These are phyloP conservation scores for Aurelia sp. DNA, from an alignment of 30 jellyfish, hydroid and myxozoan species.

Conservation along the genomic window DNA sequence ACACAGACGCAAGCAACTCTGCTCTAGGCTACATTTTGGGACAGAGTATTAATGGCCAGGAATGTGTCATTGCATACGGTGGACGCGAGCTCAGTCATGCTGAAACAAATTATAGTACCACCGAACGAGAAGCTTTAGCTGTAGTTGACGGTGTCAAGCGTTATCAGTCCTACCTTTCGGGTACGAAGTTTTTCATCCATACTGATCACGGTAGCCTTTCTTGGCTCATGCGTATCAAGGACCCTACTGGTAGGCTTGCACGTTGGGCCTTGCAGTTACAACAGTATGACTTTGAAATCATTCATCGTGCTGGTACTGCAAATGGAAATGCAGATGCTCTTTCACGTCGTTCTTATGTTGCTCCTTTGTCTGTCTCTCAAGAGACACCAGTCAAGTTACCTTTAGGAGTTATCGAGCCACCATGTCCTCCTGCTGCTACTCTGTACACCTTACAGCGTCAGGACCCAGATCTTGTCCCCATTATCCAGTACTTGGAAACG, in stretches of 20 bases:
- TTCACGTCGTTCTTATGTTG: constrained; percentile 27
- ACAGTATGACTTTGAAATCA: constrained; percentile 47
- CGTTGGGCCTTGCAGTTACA: constrained; percentile 60
- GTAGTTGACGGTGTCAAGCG: constrained; percentile 51
- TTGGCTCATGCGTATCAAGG: constrained; percentile 44
- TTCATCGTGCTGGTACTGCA: constrained; percentile 49
- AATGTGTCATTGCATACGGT: constrained; percentile 43
- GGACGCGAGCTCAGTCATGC: constrained; percentile 45
- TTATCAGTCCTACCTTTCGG: constrained; percentile 37
- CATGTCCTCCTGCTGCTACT: neutral
- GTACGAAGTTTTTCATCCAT: constrained; percentile 5
- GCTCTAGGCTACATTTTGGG: constrained; percentile 55
- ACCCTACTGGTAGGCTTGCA: constrained; percentile 55
- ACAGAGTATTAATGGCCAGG: constrained; percentile 16
- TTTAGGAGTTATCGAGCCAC: neutral
- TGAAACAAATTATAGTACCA: constrained; percentile 45
- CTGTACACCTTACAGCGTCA: neutral
- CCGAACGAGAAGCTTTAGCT: constrained; percentile 66
- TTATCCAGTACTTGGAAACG: neutral
- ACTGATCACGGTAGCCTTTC: constrained; percentile 35
- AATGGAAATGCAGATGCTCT: constrained; percentile 5
- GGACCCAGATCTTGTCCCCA: neutral
- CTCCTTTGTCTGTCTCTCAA: neutral
- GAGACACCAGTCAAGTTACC: neutral
- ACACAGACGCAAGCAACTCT: constrained; percentile 62